These are phyloP conservation scores for Pteria penguin DNA, from an alignment of 2,888 invertebrate genomes.

Conservation along the genomic window DNA sequence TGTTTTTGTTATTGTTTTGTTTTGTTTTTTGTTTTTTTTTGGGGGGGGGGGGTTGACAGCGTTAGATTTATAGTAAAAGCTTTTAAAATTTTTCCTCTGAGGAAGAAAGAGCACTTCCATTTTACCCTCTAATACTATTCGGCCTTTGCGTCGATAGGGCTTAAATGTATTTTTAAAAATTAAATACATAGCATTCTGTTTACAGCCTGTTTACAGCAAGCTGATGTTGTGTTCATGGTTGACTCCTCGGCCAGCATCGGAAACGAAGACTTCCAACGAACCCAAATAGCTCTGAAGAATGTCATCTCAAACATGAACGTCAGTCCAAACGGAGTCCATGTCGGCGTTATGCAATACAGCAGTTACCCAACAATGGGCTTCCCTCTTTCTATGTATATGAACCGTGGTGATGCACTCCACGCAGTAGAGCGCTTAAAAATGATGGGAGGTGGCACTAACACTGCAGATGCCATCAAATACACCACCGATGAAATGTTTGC, in stretches of 20 bases:
- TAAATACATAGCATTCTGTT: background rate
- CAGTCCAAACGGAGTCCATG: conserved; percentile 53
- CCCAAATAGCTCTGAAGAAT: conserved; percentile 59
- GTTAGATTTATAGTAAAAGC: no score
- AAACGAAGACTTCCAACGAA: conserved; percentile 55
- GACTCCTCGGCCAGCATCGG: conserved; percentile 63
- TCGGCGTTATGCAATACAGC: conserved; percentile 58
- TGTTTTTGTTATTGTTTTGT: no score
- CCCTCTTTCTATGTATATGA: conserved; percentile 51
- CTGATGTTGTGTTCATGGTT: conserved; percentile 63
- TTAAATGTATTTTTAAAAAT: background rate
- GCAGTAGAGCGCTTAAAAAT: conserved; percentile 57
- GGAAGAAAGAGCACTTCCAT: no score
- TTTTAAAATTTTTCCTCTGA: no score
- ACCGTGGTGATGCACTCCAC: conserved; percentile 56
- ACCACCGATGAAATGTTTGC: conserved; percentile 58
- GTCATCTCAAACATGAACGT: conserved; percentile 54
- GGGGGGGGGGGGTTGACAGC: no score
- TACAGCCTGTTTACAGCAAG: conserved; percentile 59
- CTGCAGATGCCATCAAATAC: conserved; percentile 63
- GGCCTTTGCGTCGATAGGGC: no score
- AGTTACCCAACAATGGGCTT: conserved; percentile 57
- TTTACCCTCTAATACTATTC: no score
- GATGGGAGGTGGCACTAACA: conserved; percentile 66
- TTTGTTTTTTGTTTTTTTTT: no score